Base-by-base conservation (phyloP, 2,113 vertebrate genomes). In the Eurypyga helias region DNA sequence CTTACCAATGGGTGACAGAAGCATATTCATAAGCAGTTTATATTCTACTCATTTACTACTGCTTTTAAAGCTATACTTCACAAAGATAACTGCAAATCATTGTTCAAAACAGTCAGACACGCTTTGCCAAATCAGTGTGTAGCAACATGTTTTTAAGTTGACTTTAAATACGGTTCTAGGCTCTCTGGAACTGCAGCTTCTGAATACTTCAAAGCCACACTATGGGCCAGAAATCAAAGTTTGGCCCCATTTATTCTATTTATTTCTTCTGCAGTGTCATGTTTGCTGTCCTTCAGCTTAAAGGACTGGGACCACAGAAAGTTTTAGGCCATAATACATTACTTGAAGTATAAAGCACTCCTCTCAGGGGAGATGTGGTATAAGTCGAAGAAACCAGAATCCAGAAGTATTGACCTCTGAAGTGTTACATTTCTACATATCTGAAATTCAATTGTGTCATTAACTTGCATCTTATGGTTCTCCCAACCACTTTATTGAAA, bases 281-380 rank as follows among this genome's bases (percentile, higher is more conserved):
- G 4, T 57, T 65, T 69, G 21, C 31, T 72, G 16, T 21, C 21
- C 62, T 92, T 57, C 28, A 84, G 5, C 10, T 58, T 36, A 58
- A 48, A 61, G 15, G 17, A 17, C 21, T 17, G 6, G 9, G 23
- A 31, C 55, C 57, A 2, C 31, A 66, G 17, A 41, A 73, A 23
- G 10, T 13, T 70, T 89, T 24, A 58, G 25, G 45, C 21, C 25
- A n/a, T 9, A 41, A 70, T 3, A 41, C 1, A 5, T 28, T 49
- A 65, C 11, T 58, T 72, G 41, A 78, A 73, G 48, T 7, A 48
- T 3, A 46, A 57, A 55, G 4, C 6, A 54, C 8, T 60, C 3
- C 17, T 79, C n/a, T 58, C 26, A 49, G 14, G 17, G 38, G 58
- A 21, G 19, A 21, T 2, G 2, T 0, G 3, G 5, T 43, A 0